Evolutionary conservation across 2,113 vertebrate genomes (phyloP), one percentile per base, ranked within the genome.

Genomic region (Lophius piscatorius): DNA sequence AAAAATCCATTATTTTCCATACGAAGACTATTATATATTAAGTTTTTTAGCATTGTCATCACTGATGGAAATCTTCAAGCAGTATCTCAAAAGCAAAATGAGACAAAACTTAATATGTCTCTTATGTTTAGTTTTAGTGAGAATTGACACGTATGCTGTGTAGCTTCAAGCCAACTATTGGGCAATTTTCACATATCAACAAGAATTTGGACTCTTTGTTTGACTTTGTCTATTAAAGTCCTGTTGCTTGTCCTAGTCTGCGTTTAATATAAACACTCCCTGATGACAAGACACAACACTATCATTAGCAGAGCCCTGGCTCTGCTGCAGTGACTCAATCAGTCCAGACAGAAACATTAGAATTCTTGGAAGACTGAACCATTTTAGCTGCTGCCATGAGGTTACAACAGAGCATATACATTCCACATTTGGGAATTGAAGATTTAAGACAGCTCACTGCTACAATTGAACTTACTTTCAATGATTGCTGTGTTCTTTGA

Each of bases 351-450:
- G 49, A 29, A 74, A 60, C 13, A 6, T 63, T 59, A 54, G 60
- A 71, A 74, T 84, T 86, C 75, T 74, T 70, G 68, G 70, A 82
- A 80, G 63, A 74, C 56, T 65, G 40, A 44, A 67, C 49, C 56
- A 50, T 54, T 23, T 45, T 41, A 46, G 34, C 51, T 76, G 62
- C 51, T 73, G 63, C 70, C 74, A 81, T 86, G 80, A 62, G 70
- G 48, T 76, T 81, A 48, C 79, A 87, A 81, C 36, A 77, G 51
- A 84, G 63, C 65, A 64, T 79, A 70, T 70, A 68, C 75, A 80
- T 88, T 87, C 84, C 73, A 67, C 35, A 61, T 29, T n/a, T 17
- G 40, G 65, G 73, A 70, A 82, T 71, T 73, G 79, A 72, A 23
- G 62, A 68, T 65, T 67, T 75, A 52, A 73, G 70, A 84, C 80